Evolutionary conservation across 2,888 invertebrate species (phyloP), one percentile per base, ranked within the genome.

Genomic region (Sabatieria punctata): DNA sequence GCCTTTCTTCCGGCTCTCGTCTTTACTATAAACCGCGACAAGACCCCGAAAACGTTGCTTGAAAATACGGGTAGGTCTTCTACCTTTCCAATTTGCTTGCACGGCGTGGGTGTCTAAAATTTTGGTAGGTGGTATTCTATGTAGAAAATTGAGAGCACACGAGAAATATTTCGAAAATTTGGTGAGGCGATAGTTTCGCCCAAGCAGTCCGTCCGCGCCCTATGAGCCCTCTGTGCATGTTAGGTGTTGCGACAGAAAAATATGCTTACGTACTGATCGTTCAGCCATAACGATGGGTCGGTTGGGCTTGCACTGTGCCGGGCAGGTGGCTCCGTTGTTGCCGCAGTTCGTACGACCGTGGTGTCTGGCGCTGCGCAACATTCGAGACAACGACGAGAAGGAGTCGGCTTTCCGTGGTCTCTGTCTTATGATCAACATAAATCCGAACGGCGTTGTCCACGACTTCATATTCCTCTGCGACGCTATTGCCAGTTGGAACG

Each of bases 261-360:
- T 23, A 1, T 57, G 59, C 56, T 58, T 59, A 57, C 58, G 57
- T 83, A 11, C 15, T 33, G 13, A 49, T 13, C 47, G 47, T 60
- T 35, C 52, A 95, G 95, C 95, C 78, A 97, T 97, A 77, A 97
- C 95, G 78, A 91, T 97, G 79, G 95, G 97, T 80, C 89, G 97
- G 77, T 85, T 97, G 78, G 97, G 97, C 80, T 88, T 82, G 80
- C 91, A 91, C 78, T 97, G 95, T 80, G 91, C 95, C 74, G 85
- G 88, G 77, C 93, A 95, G 79, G 91, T 97, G 78, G 93, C 97
- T 76, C 93, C 93, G 76, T 82, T 81, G 78, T 85, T 97, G 79
- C 86, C 86, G 77, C 89, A 91, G 78, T 97, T 99, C 85, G 91
- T 95, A 75, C 84, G 91, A 77, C 89, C 91, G 80, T 97, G 95